Conservation (phyloP, 2,113 vertebrate genomes). For the Hydropotes inermis region DNA sequence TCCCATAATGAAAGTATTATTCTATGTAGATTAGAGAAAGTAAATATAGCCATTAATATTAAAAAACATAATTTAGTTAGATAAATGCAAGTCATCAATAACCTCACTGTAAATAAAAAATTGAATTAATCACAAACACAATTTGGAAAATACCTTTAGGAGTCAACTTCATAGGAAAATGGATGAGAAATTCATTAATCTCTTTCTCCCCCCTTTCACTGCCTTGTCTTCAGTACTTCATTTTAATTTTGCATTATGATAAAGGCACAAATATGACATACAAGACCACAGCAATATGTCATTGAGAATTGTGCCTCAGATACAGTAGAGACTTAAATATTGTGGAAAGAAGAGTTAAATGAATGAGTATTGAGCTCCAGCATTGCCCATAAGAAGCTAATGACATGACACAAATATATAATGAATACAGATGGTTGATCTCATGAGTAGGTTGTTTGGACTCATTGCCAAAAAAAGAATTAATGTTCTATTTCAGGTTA, state of each 20-base stretch:
- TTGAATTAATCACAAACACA: constrained; percentile 52
- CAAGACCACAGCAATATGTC: background rate
- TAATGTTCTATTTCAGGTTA: background rate
- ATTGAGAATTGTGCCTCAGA: background rate
- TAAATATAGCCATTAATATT: constrained; percentile 68
- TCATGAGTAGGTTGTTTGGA: background rate
- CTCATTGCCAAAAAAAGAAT: background rate
- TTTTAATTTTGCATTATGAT: background rate
- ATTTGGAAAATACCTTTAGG: constrained; percentile 48
- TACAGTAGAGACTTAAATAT: background rate
- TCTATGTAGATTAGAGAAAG: constrained; percentile 64
- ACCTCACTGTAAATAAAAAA: constrained; percentile 63
- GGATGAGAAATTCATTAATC: background rate
- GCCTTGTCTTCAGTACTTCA: background rate
- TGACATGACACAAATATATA: background rate
- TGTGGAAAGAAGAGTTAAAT: background rate
- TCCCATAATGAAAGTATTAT: constrained; percentile 60
- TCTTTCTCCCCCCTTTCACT: background rate
- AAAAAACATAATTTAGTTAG: constrained; percentile 59
- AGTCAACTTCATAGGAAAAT: constrained; percentile 38
- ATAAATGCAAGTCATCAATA: constrained; percentile 67
- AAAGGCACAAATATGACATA: background rate
- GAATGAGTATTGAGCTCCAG: background rate
- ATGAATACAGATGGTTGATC: background rate
- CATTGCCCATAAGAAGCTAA: background rate